A percentile compares a stretch with the other conserved stretches of the same genome.
Conservation (phyloP, 1,140 invertebrate species). For the Cotesia glomerata region DNA sequence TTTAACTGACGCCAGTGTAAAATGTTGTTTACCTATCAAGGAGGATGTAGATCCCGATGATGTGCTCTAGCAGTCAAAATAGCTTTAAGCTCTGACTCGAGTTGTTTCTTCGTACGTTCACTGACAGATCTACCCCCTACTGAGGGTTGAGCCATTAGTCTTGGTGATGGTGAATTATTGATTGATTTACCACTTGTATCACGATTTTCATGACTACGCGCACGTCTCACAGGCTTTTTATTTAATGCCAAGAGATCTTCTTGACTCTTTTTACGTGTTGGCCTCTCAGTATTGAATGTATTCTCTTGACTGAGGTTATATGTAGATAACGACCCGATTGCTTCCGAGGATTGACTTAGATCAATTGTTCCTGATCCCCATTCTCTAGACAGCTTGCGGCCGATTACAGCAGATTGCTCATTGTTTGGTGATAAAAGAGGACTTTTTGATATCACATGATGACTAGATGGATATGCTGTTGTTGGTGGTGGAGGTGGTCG, state of each 20-base stretch:
- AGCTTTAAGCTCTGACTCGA: slow-evolving; percentile 60
- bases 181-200: slow-evolving; percentile 44
- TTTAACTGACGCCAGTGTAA: background rate
- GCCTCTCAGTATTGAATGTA: slow-evolving; percentile 37
- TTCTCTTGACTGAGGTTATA: slow-evolving; percentile 47
- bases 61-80: slow-evolving; percentile 61
- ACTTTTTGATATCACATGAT: slow-evolving; percentile 48
- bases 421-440: slow-evolving; percentile 57
- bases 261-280: slow-evolving; percentile 41
- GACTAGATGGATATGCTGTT: slow-evolving; percentile 32
- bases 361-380: slow-evolving; percentile 58
- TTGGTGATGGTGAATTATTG: slow-evolving; percentile 50
- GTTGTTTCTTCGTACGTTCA: slow-evolving; percentile 59
- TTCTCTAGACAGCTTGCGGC: slow-evolving; percentile 55
- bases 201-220: slow-evolving; percentile 58
- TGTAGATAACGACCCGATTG: slow-evolving; percentile 47
- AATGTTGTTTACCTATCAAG: slow-evolving; percentile 50
- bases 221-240: slow-evolving; percentile 56
- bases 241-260: slow-evolving; percentile 38
- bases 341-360: slow-evolving; percentile 53
- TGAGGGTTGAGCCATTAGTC: slow-evolving; percentile 53
- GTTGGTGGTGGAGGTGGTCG: slow-evolving; percentile 38
- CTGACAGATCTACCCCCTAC: slow-evolving; percentile 56
- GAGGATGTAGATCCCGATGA: slow-evolving; percentile 59
- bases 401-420: slow-evolving; percentile 56